phyloP scores from a whole-genome alignment of 2,113 vertebrate species.

The Platycercus adscitus region DNA sequence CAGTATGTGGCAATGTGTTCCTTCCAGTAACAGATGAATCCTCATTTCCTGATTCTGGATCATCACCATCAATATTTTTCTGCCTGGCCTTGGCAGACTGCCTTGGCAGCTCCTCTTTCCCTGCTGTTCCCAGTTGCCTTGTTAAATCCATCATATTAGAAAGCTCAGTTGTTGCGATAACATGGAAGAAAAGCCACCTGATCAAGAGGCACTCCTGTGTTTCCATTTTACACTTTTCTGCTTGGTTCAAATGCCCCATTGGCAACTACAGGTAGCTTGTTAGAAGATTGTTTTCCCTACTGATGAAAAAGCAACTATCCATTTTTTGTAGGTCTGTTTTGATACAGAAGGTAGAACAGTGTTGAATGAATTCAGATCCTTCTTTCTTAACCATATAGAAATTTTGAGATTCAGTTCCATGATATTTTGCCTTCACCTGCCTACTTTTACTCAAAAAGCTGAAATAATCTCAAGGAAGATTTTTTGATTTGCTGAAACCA shows the following conservation, averaged over 20 bases:
- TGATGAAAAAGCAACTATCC: background rate
- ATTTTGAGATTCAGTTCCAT: background rate
- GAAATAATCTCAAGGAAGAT: background rate
- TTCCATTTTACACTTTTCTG: background rate
- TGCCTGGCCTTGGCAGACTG: conserved; percentile 40
- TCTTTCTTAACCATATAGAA: background rate
- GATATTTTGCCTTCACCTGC: background rate
- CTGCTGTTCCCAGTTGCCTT: conserved; percentile 32
- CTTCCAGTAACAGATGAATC: conserved; percentile 28
- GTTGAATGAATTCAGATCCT: background rate
- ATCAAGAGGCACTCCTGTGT: background rate
- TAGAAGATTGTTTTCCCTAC: background rate
- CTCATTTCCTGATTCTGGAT: conserved; percentile 19
- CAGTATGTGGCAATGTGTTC: background rate
- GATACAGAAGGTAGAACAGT: background rate
- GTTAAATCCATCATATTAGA: conserved; percentile 23
- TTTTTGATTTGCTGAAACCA: background rate
- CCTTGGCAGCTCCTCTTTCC: conserved; percentile 44
- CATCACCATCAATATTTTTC: conserved; percentile 42
- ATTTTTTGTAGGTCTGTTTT: background rate
- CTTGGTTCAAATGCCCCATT: background rate
- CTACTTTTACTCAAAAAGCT: background rate
- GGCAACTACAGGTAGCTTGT: background rate
- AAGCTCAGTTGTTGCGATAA: background rate
- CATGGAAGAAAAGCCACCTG: background rate